phyloP scores from a whole-genome alignment of 92 coral and sea anemone genomes.

The Diadumene lineata region DNA sequence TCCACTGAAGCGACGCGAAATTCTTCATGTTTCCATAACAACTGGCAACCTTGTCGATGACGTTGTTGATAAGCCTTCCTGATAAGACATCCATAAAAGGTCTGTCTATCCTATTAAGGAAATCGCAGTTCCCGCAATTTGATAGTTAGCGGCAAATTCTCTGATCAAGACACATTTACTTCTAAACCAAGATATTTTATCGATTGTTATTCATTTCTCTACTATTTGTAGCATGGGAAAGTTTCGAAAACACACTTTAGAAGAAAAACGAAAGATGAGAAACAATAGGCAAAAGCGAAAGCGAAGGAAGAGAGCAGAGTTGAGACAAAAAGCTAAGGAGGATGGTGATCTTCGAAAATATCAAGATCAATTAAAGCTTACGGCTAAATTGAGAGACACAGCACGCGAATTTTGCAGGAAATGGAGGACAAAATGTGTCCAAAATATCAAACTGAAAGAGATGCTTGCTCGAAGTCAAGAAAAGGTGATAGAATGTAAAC shows the following conservation, averaged over 20 bases:
- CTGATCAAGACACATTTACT: not conserved
- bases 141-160: too few relatives aligned
- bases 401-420: too few relatives aligned
- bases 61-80: too few relatives aligned
- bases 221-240: not conserved
- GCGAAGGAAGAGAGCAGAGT: constrained; percentile 17
- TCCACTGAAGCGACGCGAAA: not conserved
- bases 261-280: not conserved
- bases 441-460: too few relatives aligned
- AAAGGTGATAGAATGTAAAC: too few relatives aligned
- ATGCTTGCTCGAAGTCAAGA: too few relatives aligned
- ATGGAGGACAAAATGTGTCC: too few relatives aligned
- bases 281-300: too few relatives aligned
- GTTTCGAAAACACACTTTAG: not conserved
- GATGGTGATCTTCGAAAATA: not conserved
- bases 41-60: too few relatives aligned
- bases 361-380: not conserved
- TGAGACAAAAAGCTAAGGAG: not conserved
- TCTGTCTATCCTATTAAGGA: not conserved
- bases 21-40: not conserved
- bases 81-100: not conserved
- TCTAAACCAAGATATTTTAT: too few relatives aligned
- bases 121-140: not conserved
- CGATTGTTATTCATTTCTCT: not conserved
- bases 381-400: too few relatives aligned